Percentiles rank a stretch among this genome's conserved stretches.
These are phyloP conservation scores for Ammodytes marinus DNA, from an alignment of 2,113 vertebrate species.

Conservation along the genomic window DNA sequence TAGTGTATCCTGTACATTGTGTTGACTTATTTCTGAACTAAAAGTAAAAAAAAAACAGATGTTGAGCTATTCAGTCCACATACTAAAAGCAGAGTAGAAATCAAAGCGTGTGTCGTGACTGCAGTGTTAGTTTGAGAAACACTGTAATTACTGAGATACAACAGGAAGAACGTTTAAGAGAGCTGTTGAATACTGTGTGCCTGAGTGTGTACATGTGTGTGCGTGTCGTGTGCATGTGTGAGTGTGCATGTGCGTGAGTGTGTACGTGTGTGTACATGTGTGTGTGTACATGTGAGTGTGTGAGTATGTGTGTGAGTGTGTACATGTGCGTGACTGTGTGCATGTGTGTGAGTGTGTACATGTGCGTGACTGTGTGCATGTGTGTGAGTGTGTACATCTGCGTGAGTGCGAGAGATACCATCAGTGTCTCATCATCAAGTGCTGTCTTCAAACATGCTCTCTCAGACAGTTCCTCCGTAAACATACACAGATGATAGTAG, in stretches of 20 bases:
- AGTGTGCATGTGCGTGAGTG: slow-evolving; percentile 13
- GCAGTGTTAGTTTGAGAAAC: slow-evolving; percentile 28
- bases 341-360: slow-evolving; percentile 3
- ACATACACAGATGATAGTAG: neutral
- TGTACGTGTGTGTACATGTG: slow-evolving; percentile 4
- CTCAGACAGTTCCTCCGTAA: neutral
- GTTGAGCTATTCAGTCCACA: neutral
- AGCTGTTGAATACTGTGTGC: neutral
- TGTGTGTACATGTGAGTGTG: slow-evolving; percentile 8
- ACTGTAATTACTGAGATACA: slow-evolving; percentile 40
- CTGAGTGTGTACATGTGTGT: slow-evolving; percentile 13
- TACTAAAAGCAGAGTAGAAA: neutral
- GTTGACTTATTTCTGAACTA: neutral
- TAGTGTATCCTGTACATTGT: neutral
- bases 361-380: slow-evolving; percentile 5
- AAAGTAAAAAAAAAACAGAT: too few relatives aligned
- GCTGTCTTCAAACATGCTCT: neutral
- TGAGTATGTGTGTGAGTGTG: neutral
- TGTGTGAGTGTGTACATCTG: slow-evolving; percentile 9
- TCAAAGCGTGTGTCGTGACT: slow-evolving; percentile 15
- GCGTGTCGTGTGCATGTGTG: neutral
- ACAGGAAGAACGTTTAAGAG: slow-evolving; percentile 37
- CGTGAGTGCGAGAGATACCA: neutral
- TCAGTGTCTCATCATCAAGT: neutral
- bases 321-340: slow-evolving; percentile 4